Evolutionary conservation across 2,797 vertebrate species (phyloP), one percentile per base, ranked within the genome.

Genomic region (Takifugu rubripes): DNA sequence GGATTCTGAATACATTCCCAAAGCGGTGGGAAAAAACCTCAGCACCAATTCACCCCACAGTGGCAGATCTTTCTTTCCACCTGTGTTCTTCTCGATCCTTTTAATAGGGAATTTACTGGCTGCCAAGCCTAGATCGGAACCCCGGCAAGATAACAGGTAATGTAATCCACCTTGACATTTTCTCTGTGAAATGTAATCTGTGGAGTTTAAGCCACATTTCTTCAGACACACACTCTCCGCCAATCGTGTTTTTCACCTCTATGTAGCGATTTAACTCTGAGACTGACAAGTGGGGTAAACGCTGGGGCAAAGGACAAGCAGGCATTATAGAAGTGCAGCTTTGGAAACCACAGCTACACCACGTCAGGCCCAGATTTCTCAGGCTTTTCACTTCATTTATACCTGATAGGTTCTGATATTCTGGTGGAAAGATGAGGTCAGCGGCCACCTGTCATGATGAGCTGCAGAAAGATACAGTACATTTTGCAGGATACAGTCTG

Each of bases 101-200:
- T 40, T 87, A 82, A 76, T 73, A 69, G 77, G 54, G 70, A 73
- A 85, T 84, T 85, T 68, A 82, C 66, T 40, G 59, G 66, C 74
- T 84, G 84, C 79, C 79, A 82, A 76, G 75, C 77, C 68, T 67
- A 70, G 46, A 62, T 52, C 55, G 55, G 49, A 65, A 63, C 64
- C 63, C 71, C 54, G 59, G 66, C 64, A 54, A 68, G 75, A 84
- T 78, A 83, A 71, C 73, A 72, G 63, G 83, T 80, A 83, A 84
- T 33, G 56, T 58, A 72, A 86, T 80, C 81, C 64, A 64, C 66
- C 73, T 68, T 82, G 81, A 81, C 82, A 83, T 87, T 85, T 81
- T 65, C 66, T 26, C 42, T 25, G 54, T 52, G 67, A 79, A 85
- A 81, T 56, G 63, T 69, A 77, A 81, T 86, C 79, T 74, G 60